phyloP scores from a whole-genome alignment of 2,888 invertebrate genomes.

The Galeopsomyia nigrocyanea region DNA sequence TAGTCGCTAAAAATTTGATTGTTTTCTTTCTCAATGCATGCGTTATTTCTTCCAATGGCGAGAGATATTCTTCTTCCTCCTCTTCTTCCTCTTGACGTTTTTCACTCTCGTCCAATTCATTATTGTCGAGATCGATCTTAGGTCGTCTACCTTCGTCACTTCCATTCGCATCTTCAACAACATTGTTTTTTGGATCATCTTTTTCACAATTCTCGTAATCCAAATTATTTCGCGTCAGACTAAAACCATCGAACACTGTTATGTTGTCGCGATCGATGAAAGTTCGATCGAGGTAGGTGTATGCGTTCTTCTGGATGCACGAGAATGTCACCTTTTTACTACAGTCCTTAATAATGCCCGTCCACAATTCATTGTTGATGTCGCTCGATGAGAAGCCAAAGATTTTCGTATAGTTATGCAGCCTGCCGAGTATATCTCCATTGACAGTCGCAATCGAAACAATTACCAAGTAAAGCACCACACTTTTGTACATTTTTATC shows the following conservation, averaged over 20 bases:
- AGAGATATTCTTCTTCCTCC: conserved; percentile 56
- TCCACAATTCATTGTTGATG: conserved; percentile 77
- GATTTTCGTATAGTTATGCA: conserved; percentile 62
- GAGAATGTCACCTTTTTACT: conserved; percentile 76
- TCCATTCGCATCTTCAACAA: conserved; percentile 56
- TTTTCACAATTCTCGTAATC: conserved; percentile 67
- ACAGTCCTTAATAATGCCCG: conserved; percentile 80
- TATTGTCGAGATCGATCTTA: neutral
- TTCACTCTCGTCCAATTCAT: conserved; percentile 58
- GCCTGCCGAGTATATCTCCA: conserved; percentile 56
- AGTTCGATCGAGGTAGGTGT: conserved; percentile 78
- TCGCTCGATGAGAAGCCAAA: conserved; percentile 61
- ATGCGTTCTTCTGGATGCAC: conserved; percentile 84
- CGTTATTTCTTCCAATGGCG: conserved; percentile 83
- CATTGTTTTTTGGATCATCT: conserved; percentile 51
- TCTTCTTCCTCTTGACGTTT: conserved; percentile 60
- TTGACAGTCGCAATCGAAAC: conserved; percentile 47
- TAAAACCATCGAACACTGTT: conserved; percentile 76
- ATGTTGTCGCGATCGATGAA: conserved; percentile 77
- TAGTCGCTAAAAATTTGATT: conserved; percentile 81
- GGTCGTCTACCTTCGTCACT: conserved; percentile 6
- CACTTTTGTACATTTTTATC: conserved; percentile 53
- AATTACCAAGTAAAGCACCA: conserved; percentile 50
- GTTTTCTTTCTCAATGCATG: conserved; percentile 79
- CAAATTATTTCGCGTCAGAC: conserved; percentile 76